Evolutionary conservation across 2,113 vertebrate species (phyloP), one percentile per base, ranked within the genome.

Genomic region (Chaetura pelagica): DNA sequence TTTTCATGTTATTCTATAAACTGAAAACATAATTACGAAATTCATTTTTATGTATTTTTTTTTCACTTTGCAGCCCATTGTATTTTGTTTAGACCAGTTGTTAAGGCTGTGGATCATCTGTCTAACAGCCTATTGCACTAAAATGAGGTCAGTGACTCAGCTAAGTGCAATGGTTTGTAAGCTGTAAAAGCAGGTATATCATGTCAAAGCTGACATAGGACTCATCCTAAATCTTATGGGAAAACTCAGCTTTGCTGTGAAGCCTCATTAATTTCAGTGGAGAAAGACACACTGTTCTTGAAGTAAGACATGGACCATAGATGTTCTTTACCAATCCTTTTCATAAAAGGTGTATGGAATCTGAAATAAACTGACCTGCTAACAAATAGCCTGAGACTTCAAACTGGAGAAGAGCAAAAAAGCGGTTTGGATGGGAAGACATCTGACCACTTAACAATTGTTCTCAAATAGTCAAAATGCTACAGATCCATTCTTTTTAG

Each of bases 191-290:
- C 27, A 90, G 32, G 22, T 84, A 81, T n/a, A 58, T 81, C 40
- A 54, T 55, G 40, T 84, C 94, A 95, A 76, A 94, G 46, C 44
- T 68, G 72, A 92, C 59, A 63, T 3, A 35, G 52, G 23, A 68
- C 52, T 75, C 69, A 87, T 89, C 61, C 73, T 89, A 69, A 78
- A 90, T 87, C 72, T 84, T 35, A 35, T 8, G 44, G 64, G 73
- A 90, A 86, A 81, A 76, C 48, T 86, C 76, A 89, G 77, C 69
- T 73, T 49, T 68, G 57, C 54, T 93, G 57, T 75, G 84, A 95
- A 89, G 83, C 61, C 49, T 94, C 90, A 76, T 89, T 95, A 90
- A 79, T 89, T 90, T 87, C 54, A 82, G 61, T 73, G 46, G 57
- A 88, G 76, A 59, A 27, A 81, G 68, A 30, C 34, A 72, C n/a